Percentiles rank a stretch among this genome's conserved stretches.
phyloP scores from a whole-genome alignment of 2,113 vertebrate genomes.

The Rhinoderma darwinii region DNA sequence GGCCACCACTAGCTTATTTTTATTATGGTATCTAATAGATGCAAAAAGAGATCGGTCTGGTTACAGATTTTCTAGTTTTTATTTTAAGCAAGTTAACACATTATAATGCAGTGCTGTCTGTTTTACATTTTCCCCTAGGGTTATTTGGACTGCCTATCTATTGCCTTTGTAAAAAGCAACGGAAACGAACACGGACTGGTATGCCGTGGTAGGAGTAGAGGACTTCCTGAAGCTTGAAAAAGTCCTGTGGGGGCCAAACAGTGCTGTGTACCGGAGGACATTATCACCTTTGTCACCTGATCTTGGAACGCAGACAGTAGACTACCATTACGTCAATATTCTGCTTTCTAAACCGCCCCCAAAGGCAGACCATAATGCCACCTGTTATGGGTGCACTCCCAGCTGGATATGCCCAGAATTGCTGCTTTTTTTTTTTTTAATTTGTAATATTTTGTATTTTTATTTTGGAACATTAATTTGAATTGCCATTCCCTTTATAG shows the following conservation, averaged over 20 bases:
- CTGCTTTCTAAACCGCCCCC: constrained; percentile 64
- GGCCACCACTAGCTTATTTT: not conserved
- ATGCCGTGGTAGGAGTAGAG: constrained; percentile 75
- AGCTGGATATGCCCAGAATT: constrained; percentile 69
- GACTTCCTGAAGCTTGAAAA: constrained; percentile 60
- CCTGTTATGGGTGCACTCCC: constrained; percentile 68
- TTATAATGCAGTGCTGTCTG: not conserved
- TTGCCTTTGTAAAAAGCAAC: constrained; percentile 95
- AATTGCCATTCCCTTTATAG: constrained; percentile 61
- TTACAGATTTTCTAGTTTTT: not conserved
- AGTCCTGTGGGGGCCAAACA: constrained; percentile 63
- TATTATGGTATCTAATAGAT: not conserved
- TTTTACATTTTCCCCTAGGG: constrained; percentile 73
- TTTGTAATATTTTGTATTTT: constrained; percentile 52
- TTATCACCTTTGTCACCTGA: constrained; percentile 57
- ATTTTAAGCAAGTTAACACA: not conserved
- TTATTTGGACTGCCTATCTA: constrained; percentile 93
- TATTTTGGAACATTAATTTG: constrained; percentile 47
- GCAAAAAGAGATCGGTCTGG: not conserved
- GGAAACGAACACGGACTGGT: constrained; percentile 86
- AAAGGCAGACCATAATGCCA: constrained; percentile 69
- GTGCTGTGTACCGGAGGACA: constrained; percentile 64
- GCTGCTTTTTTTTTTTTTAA: constrained; percentile 72
- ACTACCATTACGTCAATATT: constrained; percentile 55
- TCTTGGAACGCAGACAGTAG: constrained; percentile 59